Percentiles rank a stretch among this genome's conserved stretches.
Evolutionary conservation across 2,888 invertebrate genomes (phyloP).

Genomic region (Folsomia manolachei): DNA sequence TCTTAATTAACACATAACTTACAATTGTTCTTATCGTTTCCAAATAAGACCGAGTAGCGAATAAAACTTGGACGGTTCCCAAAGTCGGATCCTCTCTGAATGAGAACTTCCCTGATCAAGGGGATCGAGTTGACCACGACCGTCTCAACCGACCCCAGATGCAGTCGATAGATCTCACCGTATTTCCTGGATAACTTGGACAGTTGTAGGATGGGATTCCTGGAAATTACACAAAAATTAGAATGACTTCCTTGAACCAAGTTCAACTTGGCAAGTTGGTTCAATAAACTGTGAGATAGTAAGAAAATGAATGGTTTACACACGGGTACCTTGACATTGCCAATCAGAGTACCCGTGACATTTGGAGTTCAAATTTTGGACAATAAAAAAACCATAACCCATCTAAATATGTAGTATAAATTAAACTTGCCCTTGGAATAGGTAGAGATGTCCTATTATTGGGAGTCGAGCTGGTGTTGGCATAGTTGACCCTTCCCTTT

Average conservation of each 20-base stretch:
- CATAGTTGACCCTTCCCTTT: background rate
- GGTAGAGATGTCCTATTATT: conserved; percentile 48
- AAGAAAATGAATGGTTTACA: too few relatives aligned
- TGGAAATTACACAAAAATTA: too few relatives aligned
- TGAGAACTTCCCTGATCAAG: conserved; percentile 47
- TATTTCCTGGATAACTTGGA: conserved; percentile 42
- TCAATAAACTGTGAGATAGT: too few relatives aligned
- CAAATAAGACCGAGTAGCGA: conserved; percentile 76
- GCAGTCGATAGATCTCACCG: conserved; percentile 48
- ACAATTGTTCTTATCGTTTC: conserved; percentile 83
- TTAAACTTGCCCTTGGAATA: conserved; percentile 46
- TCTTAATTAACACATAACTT: conserved; percentile 56
- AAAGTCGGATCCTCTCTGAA: conserved; percentile 67
- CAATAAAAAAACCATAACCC: too few relatives aligned
- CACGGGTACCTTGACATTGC: too few relatives aligned
- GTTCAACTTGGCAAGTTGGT: too few relatives aligned
- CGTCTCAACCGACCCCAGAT: conserved; percentile 44
- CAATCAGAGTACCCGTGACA: too few relatives aligned
- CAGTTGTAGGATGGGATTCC: conserved; percentile 47
- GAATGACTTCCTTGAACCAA: too few relatives aligned
- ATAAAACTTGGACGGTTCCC: conserved; percentile 78
- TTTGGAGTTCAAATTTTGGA: too few relatives aligned
- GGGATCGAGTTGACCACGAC: conserved; percentile 48
- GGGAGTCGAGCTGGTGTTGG: conserved; percentile 45
- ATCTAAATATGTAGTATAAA: too few relatives aligned